Evolutionary conservation across 1,140 invertebrate genomes (phyloP).

Genomic region (Lordiphosa stackelbergi): DNA sequence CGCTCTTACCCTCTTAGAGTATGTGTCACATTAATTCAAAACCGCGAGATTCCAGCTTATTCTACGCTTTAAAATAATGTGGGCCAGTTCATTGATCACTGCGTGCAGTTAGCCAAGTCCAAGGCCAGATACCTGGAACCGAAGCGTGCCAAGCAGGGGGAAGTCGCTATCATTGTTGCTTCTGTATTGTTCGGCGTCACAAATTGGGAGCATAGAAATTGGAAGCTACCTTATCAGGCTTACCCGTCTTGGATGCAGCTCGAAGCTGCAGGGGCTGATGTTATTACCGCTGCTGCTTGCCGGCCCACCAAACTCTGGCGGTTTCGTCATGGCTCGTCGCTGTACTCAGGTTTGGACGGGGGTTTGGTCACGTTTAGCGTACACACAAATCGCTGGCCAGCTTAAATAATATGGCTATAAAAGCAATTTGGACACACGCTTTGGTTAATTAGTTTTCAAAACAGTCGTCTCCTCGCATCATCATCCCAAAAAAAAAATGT

Average conservation of each 20-base stretch:
- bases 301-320: constrained; percentile 38
- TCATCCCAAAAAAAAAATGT: constrained; percentile 22
- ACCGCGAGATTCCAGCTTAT: too few species aligned
- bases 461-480: constrained; percentile 57
- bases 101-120: constrained; percentile 44
- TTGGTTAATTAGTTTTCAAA: constrained; percentile 62
- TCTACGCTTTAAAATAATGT: background rate
- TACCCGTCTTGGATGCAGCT: too few species aligned
- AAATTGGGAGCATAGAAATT: constrained; percentile 66
- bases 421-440: constrained; percentile 71
- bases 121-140: constrained; percentile 57
- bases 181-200: constrained; percentile 14
- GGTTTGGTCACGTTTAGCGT: constrained; percentile 66
- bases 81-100: constrained; percentile 5
- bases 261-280: constrained; percentile 7
- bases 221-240: constrained; percentile 28
- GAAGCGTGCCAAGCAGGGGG: constrained; percentile 61
- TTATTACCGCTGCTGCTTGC: constrained; percentile 20
- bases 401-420: constrained; percentile 67
- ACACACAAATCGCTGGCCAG: constrained; percentile 60
- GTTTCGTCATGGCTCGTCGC: constrained; percentile 37
- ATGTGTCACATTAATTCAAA: too few species aligned
- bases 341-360: constrained; percentile 19
- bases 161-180: constrained; percentile 56
- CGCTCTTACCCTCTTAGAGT: too few species aligned